Evolutionary conservation across 2,888 invertebrate genomes (phyloP).

Genomic region (Lissonota sp.): DNA sequence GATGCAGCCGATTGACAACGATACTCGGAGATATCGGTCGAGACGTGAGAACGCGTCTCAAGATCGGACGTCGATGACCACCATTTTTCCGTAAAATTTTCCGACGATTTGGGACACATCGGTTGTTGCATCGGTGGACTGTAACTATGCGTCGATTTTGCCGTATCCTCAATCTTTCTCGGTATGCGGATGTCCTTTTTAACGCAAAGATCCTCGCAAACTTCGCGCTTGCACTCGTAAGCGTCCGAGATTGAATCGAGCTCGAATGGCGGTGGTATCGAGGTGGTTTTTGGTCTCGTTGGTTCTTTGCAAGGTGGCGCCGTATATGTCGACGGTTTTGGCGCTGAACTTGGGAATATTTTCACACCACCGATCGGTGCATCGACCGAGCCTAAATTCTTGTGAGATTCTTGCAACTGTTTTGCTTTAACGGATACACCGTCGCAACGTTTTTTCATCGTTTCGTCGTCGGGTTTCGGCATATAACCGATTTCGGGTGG

Average conservation of each 20-base stretch:
- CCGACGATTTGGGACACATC: conserved; percentile 48
- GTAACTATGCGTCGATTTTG: conserved; percentile 47
- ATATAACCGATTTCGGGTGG: conserved; percentile 89
- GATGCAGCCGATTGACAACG: conserved; percentile 77
- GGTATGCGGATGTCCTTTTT: conserved; percentile 73
- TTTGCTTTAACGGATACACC: conserved; percentile 86
- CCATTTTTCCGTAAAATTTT: conserved; percentile 65
- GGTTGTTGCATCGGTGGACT: conserved; percentile 50
- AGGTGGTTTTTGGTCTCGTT: conserved; percentile 70
- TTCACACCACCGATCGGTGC: conserved; percentile 86
- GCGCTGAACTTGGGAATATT: conserved; percentile 83
- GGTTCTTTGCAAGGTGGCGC: conserved; percentile 8
- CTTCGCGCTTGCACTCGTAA: conserved; percentile 67
- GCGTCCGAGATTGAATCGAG: conserved; percentile 62
- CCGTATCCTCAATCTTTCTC: conserved; percentile 65
- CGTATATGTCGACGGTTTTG: conserved; percentile 68
- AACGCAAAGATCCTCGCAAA: conserved; percentile 71
- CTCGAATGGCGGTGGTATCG: conserved; percentile 79
- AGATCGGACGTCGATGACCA: conserved; percentile 78
- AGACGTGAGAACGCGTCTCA: conserved; percentile 77
- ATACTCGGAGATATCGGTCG: conserved; percentile 79
- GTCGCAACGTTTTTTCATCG: conserved; percentile 84
- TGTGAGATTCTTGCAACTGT: conserved; percentile 87
- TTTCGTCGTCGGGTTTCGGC: conserved; percentile 84
- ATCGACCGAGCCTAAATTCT: conserved; percentile 84